Percentiles rank a stretch among this genome's conserved stretches.
These are phyloP conservation scores for Lepisosteus osseus DNA, from an alignment of 2,113 vertebrate genomes.

Conservation along the genomic window DNA sequence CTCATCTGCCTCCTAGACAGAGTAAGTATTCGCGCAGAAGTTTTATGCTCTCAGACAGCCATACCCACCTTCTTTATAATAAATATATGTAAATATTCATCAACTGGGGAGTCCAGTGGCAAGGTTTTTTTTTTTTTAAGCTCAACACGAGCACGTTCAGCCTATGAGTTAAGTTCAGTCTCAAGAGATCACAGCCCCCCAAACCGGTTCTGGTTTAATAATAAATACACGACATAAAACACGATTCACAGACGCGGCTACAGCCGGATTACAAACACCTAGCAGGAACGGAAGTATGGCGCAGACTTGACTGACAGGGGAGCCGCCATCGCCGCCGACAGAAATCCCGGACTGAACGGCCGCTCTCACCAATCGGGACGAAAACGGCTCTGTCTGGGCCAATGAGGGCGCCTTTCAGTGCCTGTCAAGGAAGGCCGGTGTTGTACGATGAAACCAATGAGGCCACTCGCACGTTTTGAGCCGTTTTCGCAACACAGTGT, in stretches of 20 bases:
- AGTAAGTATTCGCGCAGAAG: neutral
- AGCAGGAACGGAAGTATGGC: conserved; percentile 8
- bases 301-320: neutral
- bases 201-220: neutral
- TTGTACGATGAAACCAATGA: too few species aligned
- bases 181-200: neutral
- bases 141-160: neutral
- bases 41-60: conserved; percentile 8
- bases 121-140: conserved; percentile 11
- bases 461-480: too few species aligned
- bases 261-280: conserved; percentile 3
- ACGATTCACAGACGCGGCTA: neutral
- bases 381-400: too few species aligned
- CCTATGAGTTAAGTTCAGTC: neutral
- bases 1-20: neutral
- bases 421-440: too few species aligned
- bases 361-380: too few species aligned
- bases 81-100: conserved; percentile 14
- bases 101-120: conserved; percentile 1
- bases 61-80: conserved; percentile 29
- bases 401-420: too few species aligned
- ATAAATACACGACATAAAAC: neutral
- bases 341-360: too few species aligned
- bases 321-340: too few species aligned
- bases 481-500: too few species aligned